Base-by-base conservation (phyloP, 92 coral and sea anemone species). In the Zoanthus sociatus region DNA sequence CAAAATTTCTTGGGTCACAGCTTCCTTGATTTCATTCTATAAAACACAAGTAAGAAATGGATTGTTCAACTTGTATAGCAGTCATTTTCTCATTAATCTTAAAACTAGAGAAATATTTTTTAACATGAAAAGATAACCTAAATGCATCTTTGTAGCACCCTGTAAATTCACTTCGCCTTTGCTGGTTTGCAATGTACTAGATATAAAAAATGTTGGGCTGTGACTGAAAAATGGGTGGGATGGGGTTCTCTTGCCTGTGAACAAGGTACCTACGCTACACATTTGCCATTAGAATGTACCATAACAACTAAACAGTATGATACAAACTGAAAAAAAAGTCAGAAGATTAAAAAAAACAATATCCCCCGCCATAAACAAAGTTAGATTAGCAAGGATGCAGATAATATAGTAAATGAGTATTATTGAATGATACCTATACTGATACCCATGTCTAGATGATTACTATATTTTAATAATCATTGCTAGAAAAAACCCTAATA, bases 1-100 rank as follows among this genome's bases (percentile, higher is more conserved):
- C 74, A 87, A 78, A 67, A 87, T 82, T 64, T 67, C 91, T 82
- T 88, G 91, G 71, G 66, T 88, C 78, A 88, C 91, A 71, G 87
- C 50, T 30, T 55, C 66, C 83, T 88, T 82, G 87, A 82, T 88
- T 54, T 88, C 91, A 88, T 82, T 88, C 87, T 88, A 81, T 54
- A 61, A 84, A 73, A 88, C 10, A 63, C 30, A 63, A 63, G 69
- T 63, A n/a, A 0, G 0, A 17, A 63, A 63, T 8, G n/a, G 69
- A 63, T 63, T 63, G n/a, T 63, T 63, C 10, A 63, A 63, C 68
- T 61, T 61, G 68, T 61, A 61, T 61, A 61, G 31, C 60, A n/a
- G 15, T 12, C 48, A 18, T 42, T 74, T 74, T 50, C 53, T 15
- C 78, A 74, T 74, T 20, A 48, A 74, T 37, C 12, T 75, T 75